Evolutionary conservation across 2,113 vertebrate genomes (phyloP).

Genomic region (Crocuta crocuta): DNA sequence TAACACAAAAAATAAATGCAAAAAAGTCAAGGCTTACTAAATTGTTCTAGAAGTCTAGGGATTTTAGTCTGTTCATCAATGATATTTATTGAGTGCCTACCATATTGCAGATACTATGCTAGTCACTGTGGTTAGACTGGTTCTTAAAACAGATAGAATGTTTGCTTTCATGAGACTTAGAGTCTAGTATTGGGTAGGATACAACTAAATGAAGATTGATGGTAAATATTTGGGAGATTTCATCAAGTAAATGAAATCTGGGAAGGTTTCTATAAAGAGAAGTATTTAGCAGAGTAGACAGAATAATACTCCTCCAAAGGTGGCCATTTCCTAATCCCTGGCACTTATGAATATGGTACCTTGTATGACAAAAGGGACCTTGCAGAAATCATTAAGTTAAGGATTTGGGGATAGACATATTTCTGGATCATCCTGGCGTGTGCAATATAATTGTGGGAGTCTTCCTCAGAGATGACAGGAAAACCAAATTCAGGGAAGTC

Average conservation of each 20-base stretch:
- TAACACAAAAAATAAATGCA: neutral
- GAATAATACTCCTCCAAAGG: neutral
- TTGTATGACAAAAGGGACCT: neutral
- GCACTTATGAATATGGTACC: neutral
- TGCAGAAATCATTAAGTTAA: neutral
- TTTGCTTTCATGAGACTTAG: neutral
- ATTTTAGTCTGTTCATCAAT: neutral
- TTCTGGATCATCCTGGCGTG: neutral
- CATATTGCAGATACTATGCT: neutral
- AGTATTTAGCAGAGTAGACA: neutral
- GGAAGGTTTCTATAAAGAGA: neutral
- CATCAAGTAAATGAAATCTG: neutral
- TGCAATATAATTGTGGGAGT: neutral
- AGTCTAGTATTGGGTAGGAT: neutral
- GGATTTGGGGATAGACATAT: neutral
- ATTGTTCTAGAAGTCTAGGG: neutral
- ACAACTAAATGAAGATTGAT: neutral
- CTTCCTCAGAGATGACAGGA: neutral
- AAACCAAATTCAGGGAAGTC: neutral
- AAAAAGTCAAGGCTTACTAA: conserved; percentile 42
- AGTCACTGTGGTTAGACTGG: neutral
- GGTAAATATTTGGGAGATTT: neutral
- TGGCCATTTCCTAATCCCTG: neutral
- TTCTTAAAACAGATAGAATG: neutral
- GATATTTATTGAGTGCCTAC: neutral